phyloP scores from a whole-genome alignment of 2,888 invertebrate genomes.

The Apotomis turbidana region DNA sequence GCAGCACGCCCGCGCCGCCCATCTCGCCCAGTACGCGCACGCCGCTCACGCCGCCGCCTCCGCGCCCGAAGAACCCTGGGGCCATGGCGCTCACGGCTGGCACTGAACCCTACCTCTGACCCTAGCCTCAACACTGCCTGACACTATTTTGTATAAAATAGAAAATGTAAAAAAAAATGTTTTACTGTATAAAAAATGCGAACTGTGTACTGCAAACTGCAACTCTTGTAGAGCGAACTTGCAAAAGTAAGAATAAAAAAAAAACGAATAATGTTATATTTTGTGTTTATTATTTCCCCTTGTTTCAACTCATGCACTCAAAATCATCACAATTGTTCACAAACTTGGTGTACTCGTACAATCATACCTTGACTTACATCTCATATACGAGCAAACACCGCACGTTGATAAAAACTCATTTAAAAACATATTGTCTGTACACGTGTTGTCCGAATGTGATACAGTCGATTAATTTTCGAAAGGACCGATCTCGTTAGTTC shows the following conservation, averaged over 20 bases:
- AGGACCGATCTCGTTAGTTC: too few relatives aligned
- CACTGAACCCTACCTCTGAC: slow-evolving; percentile 71
- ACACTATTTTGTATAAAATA: slow-evolving; percentile 76
- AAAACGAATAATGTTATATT: slow-evolving; percentile 66
- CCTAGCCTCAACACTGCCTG: slow-evolving; percentile 63
- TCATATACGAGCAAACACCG: too few relatives aligned
- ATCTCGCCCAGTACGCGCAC: slow-evolving; percentile 72
- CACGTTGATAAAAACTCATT: too few relatives aligned
- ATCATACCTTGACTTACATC: too few relatives aligned
- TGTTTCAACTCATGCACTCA: not conserved
- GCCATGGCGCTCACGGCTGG: slow-evolving; percentile 68
- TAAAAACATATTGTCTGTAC: too few relatives aligned
- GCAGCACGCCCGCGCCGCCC: slow-evolving; percentile 77
- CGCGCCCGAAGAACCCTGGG: slow-evolving; percentile 77
- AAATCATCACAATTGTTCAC: too few relatives aligned
- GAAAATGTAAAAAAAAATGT: slow-evolving; percentile 67
- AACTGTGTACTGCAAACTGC: slow-evolving; percentile 73
- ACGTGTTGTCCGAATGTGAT: too few relatives aligned
- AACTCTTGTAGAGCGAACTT: slow-evolving; percentile 76
- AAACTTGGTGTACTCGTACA: too few relatives aligned
- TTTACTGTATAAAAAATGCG: slow-evolving; percentile 76
- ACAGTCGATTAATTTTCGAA: too few relatives aligned
- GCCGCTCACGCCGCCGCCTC: slow-evolving; percentile 78
- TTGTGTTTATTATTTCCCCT: slow-evolving; percentile 47
- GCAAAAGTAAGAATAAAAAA: slow-evolving; percentile 75